Evolutionary conservation across 1,140 invertebrate species (phyloP).

Genomic region (Tribolium castaneum): DNA sequence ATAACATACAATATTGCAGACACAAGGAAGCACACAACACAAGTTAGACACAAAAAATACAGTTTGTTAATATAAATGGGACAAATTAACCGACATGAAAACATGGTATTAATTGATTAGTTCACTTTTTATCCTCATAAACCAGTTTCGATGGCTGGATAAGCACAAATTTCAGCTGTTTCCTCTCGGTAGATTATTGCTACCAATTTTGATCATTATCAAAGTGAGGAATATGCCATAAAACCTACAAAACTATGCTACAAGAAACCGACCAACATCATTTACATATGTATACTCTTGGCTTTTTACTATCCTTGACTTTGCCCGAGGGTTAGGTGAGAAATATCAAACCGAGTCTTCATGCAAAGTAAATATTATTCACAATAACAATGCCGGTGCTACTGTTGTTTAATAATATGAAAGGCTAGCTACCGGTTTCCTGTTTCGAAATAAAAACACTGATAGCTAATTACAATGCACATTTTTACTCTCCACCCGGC

Average conservation of each 20-base stretch:
- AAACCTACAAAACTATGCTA: background rate
- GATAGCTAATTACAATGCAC: conserved; percentile 5
- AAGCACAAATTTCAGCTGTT: background rate
- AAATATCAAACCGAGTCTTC: background rate
- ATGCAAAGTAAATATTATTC: background rate
- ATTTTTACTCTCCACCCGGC: background rate
- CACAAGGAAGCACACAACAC: conserved; percentile 52
- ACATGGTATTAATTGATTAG: conserved; percentile 2
- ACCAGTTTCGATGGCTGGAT: background rate
- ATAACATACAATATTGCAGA: conserved; percentile 61
- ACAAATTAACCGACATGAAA: conserved; percentile 12
- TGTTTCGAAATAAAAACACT: background rate
- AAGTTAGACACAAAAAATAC: conserved; percentile 38
- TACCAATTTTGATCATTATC: background rate
- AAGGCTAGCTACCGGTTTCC: no score
- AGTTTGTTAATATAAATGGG: background rate
- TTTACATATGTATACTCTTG: background rate
- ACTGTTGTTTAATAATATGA: background rate
- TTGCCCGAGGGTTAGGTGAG: background rate
- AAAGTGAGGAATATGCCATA: background rate
- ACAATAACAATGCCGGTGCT: background rate
- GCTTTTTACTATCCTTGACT: background rate
- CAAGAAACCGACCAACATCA: background rate
- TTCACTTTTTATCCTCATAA: background rate
- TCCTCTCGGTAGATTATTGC: background rate